Evolutionary conservation across 2,797 vertebrate genomes (phyloP).

Genomic region (Sebastes dallii): DNA sequence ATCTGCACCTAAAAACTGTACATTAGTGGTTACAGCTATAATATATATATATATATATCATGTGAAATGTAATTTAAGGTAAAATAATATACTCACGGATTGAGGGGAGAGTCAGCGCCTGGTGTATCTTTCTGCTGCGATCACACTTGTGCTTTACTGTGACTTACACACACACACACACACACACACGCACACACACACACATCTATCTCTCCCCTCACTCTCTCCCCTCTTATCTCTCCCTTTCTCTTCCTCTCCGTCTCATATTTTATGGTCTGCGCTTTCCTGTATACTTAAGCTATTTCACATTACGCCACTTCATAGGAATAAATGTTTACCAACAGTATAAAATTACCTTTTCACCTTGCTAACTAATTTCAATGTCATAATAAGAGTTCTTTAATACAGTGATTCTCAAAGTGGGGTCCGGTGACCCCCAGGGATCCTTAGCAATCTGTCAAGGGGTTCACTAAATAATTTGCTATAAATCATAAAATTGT

Average conservation of each 20-base stretch:
- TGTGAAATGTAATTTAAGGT: neutral
- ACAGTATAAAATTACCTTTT: neutral
- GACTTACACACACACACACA: neutral
- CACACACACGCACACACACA: neutral
- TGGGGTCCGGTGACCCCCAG: too few relatives aligned
- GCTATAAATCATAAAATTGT: too few relatives aligned
- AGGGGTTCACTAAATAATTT: too few relatives aligned
- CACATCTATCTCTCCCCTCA: neutral
- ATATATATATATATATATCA: too few relatives aligned
- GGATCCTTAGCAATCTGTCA: too few relatives aligned
- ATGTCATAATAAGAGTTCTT: neutral
- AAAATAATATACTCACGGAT: slow-evolving; percentile 38
- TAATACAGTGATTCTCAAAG: too few relatives aligned
- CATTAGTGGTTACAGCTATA: neutral
- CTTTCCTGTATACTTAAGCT: neutral
- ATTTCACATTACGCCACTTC: neutral
- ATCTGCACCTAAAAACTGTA: neutral
- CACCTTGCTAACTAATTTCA: neutral
- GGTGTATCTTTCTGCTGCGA: neutral
- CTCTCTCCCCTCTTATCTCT: neutral
- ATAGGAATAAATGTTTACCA: neutral
- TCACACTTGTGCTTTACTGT: neutral
- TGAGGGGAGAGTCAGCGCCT: neutral
- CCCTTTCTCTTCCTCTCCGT: neutral
- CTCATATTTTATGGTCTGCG: neutral